Evolutionary conservation across 2,888 invertebrate genomes (phyloP).

Genomic region (Eupithecia exiguata): DNA sequence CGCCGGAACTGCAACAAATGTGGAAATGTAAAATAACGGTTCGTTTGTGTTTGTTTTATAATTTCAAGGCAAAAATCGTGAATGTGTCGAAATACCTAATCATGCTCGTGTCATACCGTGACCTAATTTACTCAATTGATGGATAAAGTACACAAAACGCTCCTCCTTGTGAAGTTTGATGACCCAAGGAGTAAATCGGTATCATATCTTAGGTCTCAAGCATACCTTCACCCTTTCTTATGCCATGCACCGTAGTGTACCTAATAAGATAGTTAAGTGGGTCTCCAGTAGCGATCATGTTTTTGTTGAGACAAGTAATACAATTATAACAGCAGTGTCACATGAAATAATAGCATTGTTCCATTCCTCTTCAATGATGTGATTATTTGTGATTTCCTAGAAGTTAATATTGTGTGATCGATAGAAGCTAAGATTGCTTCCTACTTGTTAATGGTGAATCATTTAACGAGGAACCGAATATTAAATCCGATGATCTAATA

Average conservation of each 20-base stretch:
- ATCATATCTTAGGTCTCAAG: background rate
- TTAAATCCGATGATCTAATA: constrained; percentile 67
- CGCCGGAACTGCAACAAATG: constrained; percentile 47
- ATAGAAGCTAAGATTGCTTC: background rate
- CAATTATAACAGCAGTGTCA: background rate
- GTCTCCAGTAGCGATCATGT: background rate
- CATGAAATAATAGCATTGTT: too few species aligned
- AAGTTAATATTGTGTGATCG: background rate
- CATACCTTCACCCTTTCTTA: background rate
- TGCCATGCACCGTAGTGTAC: background rate
- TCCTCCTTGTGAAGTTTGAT: constrained; percentile 18
- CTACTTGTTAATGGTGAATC: constrained; percentile 43
- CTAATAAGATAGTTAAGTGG: background rate
- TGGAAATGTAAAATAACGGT: constrained; percentile 10
- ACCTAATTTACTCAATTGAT: constrained; percentile 25
- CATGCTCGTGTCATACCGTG: constrained; percentile 8
- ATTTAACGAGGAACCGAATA: constrained; percentile 44
- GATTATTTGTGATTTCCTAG: background rate
- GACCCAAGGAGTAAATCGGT: constrained; percentile 17
- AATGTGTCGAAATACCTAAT: background rate
- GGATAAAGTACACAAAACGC: constrained; percentile 17
- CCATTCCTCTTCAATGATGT: background rate
- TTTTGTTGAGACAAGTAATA: background rate
- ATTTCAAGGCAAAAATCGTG: constrained; percentile 11
- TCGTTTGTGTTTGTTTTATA: constrained; percentile 15